Evolutionary conservation across 2,113 vertebrate species (phyloP).

Genomic region (Alligator sinensis): DNA sequence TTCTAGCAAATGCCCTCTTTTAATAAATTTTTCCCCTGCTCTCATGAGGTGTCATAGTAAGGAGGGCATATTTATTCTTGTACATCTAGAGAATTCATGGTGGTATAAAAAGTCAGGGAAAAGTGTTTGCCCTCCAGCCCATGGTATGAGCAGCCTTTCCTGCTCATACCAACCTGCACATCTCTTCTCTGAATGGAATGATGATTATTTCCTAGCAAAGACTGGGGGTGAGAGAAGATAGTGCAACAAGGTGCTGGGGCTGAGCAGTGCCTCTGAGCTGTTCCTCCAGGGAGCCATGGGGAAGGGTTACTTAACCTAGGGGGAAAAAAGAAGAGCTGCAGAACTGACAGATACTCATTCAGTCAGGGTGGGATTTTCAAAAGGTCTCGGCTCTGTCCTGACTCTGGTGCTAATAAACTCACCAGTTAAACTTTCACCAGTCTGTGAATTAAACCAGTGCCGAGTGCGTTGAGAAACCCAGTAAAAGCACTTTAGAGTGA

Average conservation of each 20-base stretch:
- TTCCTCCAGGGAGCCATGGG: no score
- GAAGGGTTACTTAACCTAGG: background rate
- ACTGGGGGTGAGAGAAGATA: background rate
- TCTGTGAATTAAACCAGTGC: background rate
- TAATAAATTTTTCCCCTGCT: no score
- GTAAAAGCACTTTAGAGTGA: background rate
- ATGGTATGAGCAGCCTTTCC: background rate
- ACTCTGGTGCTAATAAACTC: background rate
- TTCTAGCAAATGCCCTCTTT: no score
- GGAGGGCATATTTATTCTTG: no score
- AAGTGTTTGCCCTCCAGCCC: conserved; percentile 20
- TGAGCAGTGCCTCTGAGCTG: background rate
- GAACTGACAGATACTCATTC: background rate
- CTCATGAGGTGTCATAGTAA: no score
- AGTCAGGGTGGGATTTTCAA: background rate
- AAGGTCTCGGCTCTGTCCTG: background rate
- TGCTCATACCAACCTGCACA: background rate
- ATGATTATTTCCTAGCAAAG: background rate
- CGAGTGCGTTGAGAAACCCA: background rate
- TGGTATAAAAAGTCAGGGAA: background rate
- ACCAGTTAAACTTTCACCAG: background rate
- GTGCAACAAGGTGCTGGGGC: background rate
- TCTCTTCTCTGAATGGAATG: background rate
- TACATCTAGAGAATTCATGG: background rate
- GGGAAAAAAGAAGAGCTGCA: background rate